A percentile compares a stretch with the other conserved stretches of the same genome.
Conservation (phyloP, 1,140 invertebrate genomes). For the Diorhabda sublineata region DNA sequence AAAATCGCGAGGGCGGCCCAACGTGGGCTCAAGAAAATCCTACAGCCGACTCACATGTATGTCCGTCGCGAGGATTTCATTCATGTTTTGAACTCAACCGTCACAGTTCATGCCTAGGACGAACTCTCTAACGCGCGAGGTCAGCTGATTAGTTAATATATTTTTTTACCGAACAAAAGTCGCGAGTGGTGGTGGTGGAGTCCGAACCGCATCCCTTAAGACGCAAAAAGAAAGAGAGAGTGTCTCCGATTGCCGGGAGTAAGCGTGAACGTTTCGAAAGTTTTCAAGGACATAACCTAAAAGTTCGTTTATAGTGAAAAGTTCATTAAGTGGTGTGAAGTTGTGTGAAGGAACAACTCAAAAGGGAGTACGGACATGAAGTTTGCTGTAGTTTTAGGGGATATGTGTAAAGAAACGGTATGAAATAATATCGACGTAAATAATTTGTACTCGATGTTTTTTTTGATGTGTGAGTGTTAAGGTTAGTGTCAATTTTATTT, state of each 20-base stretch:
- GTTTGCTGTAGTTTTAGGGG: too few relatives aligned
- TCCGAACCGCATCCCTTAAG: too few relatives aligned
- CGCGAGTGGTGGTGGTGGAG: too few relatives aligned
- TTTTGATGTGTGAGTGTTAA: background rate
- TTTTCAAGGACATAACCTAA: too few relatives aligned
- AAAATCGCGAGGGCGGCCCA: slow-evolving; percentile 16
- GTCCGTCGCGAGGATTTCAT: slow-evolving; percentile 17
- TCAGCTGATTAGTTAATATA: background rate
- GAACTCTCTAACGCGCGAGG: background rate
- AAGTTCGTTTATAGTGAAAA: too few relatives aligned
- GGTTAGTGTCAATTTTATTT: background rate
- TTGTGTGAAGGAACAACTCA: too few relatives aligned
- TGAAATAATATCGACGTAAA: background rate
- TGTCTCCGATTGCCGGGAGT: too few relatives aligned
- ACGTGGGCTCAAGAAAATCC: slow-evolving; percentile 20
- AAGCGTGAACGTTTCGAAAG: too few relatives aligned
- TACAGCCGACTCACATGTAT: slow-evolving; percentile 13
- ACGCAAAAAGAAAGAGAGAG: too few relatives aligned
- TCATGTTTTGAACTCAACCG: slow-evolving; percentile 11
- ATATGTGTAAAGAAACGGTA: background rate
- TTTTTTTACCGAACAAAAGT: background rate
- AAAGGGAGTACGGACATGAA: too few relatives aligned
- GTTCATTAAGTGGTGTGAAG: too few relatives aligned
- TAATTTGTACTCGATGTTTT: background rate
- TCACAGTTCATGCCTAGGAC: slow-evolving; percentile 3